A percentile compares a stretch with the other conserved stretches of the same genome.
Conservation (phyloP, 1,140 invertebrate species). For the Papilio polytes region DNA sequence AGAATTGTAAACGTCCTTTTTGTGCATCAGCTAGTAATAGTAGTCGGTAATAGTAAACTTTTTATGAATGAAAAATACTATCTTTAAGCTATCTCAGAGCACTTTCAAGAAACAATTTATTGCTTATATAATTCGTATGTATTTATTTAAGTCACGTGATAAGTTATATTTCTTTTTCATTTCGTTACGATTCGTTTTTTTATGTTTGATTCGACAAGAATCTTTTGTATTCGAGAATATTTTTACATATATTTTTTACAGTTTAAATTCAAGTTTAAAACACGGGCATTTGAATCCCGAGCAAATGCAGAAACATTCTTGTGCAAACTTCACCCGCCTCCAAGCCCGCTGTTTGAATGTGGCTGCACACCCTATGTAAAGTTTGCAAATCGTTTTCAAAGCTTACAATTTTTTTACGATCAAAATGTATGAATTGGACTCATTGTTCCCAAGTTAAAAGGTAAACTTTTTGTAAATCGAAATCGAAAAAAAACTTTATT, state of each 20-base stretch:
- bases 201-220: neutral
- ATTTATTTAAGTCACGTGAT: neutral
- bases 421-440: slow-evolving; percentile 14
- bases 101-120: neutral
- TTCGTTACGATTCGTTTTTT: neutral
- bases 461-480: neutral
- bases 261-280: slow-evolving; percentile 26
- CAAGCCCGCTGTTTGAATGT: neutral
- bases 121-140: too few relatives aligned
- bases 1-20: neutral
- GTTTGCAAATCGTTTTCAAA: slow-evolving; percentile 27
- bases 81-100: neutral
- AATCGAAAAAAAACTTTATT: neutral
- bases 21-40: neutral
- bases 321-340: slow-evolving; percentile 12
- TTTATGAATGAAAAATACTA: neutral
- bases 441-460: neutral
- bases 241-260: slow-evolving; percentile 6
- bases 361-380: slow-evolving; percentile 20
- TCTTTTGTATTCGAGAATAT: slow-evolving; percentile 9
- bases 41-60: neutral
- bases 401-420: slow-evolving; percentile 1
- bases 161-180: neutral
- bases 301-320: slow-evolving; percentile 25
- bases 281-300: slow-evolving; percentile 9